Base-by-base conservation (phyloP, 2,888 invertebrate genomes). In the Helobdella robusta region DNA sequence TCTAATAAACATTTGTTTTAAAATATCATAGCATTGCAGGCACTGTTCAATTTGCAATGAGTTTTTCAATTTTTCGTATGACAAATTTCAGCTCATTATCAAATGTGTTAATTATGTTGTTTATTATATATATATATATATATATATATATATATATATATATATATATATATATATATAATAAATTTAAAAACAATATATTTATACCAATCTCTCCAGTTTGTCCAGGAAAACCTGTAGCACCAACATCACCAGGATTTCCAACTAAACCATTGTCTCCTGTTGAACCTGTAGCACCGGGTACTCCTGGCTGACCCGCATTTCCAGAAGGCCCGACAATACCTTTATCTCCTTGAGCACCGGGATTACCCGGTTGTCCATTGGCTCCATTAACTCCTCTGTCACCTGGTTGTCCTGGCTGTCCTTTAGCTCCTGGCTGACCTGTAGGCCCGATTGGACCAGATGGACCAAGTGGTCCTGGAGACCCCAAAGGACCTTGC, bases 391-490 rank as follows among this genome's bases (percentile, higher is more conserved):
- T n/a, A 23, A 18, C n/a, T n/a, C 65, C 65, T 30, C 30, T 23
- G 1, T 44, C 46, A 1, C 65, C 65, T 2, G 30, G 5, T 5
- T 46, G 60, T 28, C 65, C 65, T 11, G 8, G 2, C 4, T 30
- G 65, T 28, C 65, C 65, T 11, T 15, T 5, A 40, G 44, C n/a
- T 65, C 56, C 56, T 30, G 32, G 5, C 1, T n/a, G 56, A 8
- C 56, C 56, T 65, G 34, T 48, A 30, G 63, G 61, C 56, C 68
- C 68, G 34, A n/a, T 35, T n/a, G 61, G 44, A 5, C 69, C 69
- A 40, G 66, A 40, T n/a, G 58, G 52, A 60, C 69, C 69, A 15
- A 40, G 15, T 23, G 63, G 56, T 35, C 69, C 69, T 44, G 72
- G 72, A 3, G 73, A 70, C 18, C 68, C 68, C n/a, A 28, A 25